Base-by-base conservation (phyloP, 2,797 vertebrate species). In the Melanotaenia trifasciata region DNA sequence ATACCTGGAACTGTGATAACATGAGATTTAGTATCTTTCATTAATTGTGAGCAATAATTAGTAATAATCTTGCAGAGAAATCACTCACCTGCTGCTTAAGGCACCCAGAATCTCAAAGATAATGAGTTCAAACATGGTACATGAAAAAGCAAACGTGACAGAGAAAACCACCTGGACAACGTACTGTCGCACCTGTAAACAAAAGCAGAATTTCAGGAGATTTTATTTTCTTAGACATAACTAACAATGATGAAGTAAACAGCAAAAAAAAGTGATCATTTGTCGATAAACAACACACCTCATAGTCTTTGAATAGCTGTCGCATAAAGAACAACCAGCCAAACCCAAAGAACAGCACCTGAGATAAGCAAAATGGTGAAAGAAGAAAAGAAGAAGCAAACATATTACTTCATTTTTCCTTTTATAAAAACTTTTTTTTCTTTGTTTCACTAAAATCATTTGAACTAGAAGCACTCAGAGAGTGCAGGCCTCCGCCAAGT, bases 101-200 rank as follows among this genome's bases (percentile, higher is more conserved):
- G 98, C 96, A 38, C 97, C 98, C 59, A 99, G 93, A 87, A 99
- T 99, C 93, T 99, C 98, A 90, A 99, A 99, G 90, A 99, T 99
- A 84, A 99, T 98, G 71, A 99, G 97, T 83, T 99, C 98, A 94
- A 99, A 99, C 98, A 99, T 99, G 32, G 98, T 99, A 80, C 98
- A 99, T 26, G 96, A 99, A 90, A 99, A 98, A 0, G 98, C 98
- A 89, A 99, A 99, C 2, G 97, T 99, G 92, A 99, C 83, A 0
- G 98, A 99, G 91, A 99, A 99, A 80, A 99, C 97, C 56, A 99
- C 97, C 87, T 99, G 97, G 53, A 99, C 97, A 13, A 98, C 94
- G 67, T 99, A 99, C 76, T 99, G 97, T n/a, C 97, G 95, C 20
- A 99, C 96, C 98, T 99, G 91, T 30, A 30, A 60, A 72, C 22